Conservation (phyloP, 2,888 invertebrate genomes). For the Cybosia mesomella region DNA sequence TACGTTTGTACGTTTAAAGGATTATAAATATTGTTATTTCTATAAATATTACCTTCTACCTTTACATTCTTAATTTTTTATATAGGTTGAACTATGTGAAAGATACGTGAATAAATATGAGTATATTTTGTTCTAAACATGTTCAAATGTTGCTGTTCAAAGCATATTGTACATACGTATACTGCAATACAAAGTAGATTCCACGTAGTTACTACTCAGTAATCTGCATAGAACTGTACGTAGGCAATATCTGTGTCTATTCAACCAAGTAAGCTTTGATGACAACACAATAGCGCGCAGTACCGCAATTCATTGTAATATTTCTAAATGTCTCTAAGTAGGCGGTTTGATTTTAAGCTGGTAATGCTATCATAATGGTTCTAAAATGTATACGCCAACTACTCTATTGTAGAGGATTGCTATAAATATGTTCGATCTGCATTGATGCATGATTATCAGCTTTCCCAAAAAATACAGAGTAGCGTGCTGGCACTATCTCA, state of each 20-base stretch:
- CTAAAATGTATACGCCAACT: not conserved
- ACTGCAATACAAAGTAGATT: conserved; percentile 26
- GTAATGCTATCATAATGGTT: not conserved
- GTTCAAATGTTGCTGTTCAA: not conserved
- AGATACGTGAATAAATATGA: too few species aligned
- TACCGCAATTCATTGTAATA: not conserved
- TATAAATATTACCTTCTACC: too few species aligned
- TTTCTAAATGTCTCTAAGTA: not conserved
- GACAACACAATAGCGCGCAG: conserved; percentile 19
- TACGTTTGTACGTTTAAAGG: too few species aligned
- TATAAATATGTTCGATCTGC: too few species aligned
- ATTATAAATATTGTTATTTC: too few species aligned
- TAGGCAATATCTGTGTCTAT: conserved; percentile 32
- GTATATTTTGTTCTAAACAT: not conserved
- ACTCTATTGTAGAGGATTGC: too few species aligned
- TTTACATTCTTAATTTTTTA: too few species aligned
- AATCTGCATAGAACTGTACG: conserved; percentile 31
- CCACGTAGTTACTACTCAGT: conserved; percentile 35
- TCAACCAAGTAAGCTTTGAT: conserved; percentile 38
- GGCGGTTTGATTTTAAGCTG: not conserved
- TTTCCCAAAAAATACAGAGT: too few species aligned
- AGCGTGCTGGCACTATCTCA: too few species aligned
- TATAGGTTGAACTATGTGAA: too few species aligned
- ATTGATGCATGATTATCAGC: too few species aligned
- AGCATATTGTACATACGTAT: not conserved